Conservation (phyloP, 2,888 invertebrate genomes). For the Stratiomys singularior region DNA sequence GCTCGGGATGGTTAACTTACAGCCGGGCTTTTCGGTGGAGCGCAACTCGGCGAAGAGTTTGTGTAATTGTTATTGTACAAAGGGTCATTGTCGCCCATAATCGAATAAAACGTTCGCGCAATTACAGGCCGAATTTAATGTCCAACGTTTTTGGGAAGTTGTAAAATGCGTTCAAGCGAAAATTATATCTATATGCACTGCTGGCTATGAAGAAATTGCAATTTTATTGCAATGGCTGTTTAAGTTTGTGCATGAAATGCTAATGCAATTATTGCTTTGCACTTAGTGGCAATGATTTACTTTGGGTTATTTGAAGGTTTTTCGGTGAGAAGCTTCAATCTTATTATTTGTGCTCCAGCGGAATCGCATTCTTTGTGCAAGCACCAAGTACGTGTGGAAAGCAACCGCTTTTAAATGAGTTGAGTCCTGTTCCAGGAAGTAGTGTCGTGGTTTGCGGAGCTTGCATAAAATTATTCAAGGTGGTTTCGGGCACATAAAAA, state of each 20-base stretch:
- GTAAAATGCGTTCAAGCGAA: conserved; percentile 14
- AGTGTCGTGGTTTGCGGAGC: too few species aligned
- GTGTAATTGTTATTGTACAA: not conserved
- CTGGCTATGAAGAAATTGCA: conserved; percentile 6
- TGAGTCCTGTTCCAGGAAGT: too few species aligned
- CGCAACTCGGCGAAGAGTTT: not conserved
- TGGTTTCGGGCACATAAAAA: too few species aligned
- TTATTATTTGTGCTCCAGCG: too few species aligned
- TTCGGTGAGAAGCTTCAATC: too few species aligned
- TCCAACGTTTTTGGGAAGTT: conserved; percentile 39
- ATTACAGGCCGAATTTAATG: conserved; percentile 41
- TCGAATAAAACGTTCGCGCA: conserved; percentile 1
- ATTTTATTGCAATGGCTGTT: conserved; percentile 8
- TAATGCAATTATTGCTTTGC: conserved; percentile 12
- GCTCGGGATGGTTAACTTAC: not conserved
- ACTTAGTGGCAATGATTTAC: not conserved
- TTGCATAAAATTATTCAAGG: too few species aligned
- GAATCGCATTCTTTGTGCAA: too few species aligned
- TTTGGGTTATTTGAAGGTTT: not conserved
- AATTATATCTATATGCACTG: not conserved
- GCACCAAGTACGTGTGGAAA: too few species aligned
- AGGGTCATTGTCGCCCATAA: conserved; percentile 40
- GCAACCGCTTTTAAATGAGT: too few species aligned
- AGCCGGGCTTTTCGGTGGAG: too few species aligned
- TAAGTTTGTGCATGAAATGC: not conserved